Base-by-base conservation (phyloP, 2,888 invertebrate species). In the Anarsia innoxiella region DNA sequence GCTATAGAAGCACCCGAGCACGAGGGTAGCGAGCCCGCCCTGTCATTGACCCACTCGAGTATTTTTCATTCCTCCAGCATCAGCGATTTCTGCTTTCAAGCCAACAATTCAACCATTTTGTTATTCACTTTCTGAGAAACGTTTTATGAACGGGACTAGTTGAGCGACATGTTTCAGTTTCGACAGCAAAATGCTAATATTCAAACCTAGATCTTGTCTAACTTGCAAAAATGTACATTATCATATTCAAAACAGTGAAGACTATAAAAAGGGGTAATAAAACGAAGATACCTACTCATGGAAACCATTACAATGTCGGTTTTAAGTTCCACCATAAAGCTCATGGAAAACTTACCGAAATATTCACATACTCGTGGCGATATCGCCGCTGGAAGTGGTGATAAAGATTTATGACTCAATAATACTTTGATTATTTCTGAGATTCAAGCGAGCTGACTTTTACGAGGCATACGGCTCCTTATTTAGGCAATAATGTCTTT, bases 371-470 rank as follows among this genome's bases (percentile, higher is more conserved):
- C 66, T 64, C 64, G 50, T 50, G 48, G 49, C 56, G 58, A 65
- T 62, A 59, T 55, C 51, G 49, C 48, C 57, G 47, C 56, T 43
- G 61, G 61, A 66, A 66, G 65, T 54, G 60, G 58, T 54, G 71
- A 77, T 79, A 79, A 74, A 76, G 76, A 80, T 78, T 80, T 79
- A 80, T 70, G 61, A 59, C 62, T 63, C 74, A 72, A 79, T 79
- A 78, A 79, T 73, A 72, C 74, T 78, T 75, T 76, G 76, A 77
- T 77, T 74, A 78, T 76, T 70, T 74, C 72, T 69, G 67, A 75
- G 76, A 77, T 79, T 79, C 71, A 59, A 63, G 68, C 66, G 72
- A 72, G 67, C 76, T 66, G 67, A 69, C 60, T 68, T 80, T 79
- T 80, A 79, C 68, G 75, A 64, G 61, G 62, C 67, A 66, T 63